Conservation (phyloP, 1,140 invertebrate species). For the Drosophila ogumai region DNA sequence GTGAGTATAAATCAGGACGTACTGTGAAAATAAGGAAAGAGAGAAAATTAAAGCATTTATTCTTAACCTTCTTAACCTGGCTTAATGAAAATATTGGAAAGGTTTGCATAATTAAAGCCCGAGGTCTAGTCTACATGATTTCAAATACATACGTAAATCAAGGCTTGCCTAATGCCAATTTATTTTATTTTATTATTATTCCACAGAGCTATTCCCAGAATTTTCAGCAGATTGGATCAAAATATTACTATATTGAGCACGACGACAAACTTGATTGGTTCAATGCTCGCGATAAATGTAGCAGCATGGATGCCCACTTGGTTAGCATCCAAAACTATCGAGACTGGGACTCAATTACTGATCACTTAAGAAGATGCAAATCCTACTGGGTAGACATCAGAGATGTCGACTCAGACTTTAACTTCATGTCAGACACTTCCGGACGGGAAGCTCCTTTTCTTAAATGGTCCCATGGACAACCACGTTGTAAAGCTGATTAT, state of each 20-base stretch:
- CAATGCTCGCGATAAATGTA: neutral
- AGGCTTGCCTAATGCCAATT: no score
- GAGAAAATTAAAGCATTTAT: no score
- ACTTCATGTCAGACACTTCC: neutral
- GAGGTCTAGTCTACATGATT: no score
- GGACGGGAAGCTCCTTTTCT: neutral
- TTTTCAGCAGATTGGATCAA: neutral
- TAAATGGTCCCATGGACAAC: neutral
- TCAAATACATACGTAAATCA: no score
- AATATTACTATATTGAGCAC: neutral
- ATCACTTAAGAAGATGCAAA: neutral
- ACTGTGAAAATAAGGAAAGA: neutral
- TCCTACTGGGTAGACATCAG: neutral
- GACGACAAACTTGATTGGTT: neutral
- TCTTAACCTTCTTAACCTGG: no score
- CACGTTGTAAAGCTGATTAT: rapidly evolving
- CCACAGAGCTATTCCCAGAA: neutral
- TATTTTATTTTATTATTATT: neutral
- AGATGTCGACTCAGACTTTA: neutral
- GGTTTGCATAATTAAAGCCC: no score
- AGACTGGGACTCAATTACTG: neutral
- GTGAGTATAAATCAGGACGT: neutral
- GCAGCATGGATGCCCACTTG: neutral
- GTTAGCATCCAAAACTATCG: neutral
- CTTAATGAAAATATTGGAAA: no score